Evolutionary conservation across 2,113 vertebrate genomes (phyloP).

Genomic region (Amphiprion ocellaris): DNA sequence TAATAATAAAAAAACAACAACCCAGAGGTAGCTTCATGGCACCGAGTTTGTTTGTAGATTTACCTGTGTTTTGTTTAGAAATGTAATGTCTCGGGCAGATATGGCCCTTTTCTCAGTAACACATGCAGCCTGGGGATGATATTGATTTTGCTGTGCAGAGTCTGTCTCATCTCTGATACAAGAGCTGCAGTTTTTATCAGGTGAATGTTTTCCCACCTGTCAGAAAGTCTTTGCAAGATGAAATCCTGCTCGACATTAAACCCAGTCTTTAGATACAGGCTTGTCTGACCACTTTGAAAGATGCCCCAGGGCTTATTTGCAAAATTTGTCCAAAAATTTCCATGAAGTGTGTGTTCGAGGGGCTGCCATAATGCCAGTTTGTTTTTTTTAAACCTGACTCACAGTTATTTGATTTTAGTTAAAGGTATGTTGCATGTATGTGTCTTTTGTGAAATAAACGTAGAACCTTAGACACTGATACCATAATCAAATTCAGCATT

Average conservation of each 20-base stretch:
- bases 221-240: conserved; percentile 66
- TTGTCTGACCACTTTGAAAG: conserved; percentile 31
- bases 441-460: background rate
- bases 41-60: conserved; percentile 58
- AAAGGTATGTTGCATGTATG: background rate
- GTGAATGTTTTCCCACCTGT: conserved; percentile 75
- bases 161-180: conserved; percentile 74
- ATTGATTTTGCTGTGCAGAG: conserved; percentile 80
- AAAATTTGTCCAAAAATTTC: conserved; percentile 5
- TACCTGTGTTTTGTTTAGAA: conserved; percentile 58
- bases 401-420: too few species aligned
- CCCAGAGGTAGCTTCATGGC: conserved; percentile 9
- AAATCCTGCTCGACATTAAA: conserved; percentile 57
- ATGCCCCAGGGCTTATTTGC: conserved; percentile 35
- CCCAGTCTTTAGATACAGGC: conserved; percentile 32
- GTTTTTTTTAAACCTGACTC: background rate
- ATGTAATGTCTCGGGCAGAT: conserved; percentile 51
- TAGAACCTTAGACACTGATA: conserved; percentile 18
- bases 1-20: too few species aligned
- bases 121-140: conserved; percentile 67
- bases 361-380: background rate
- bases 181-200: conserved; percentile 64
- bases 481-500: conserved; percentile 59
- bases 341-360: conserved; percentile 4
- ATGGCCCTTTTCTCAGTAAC: conserved; percentile 35